Conservation (phyloP, 2,797 vertebrate species). For the Potorous gilbertii region DNA sequence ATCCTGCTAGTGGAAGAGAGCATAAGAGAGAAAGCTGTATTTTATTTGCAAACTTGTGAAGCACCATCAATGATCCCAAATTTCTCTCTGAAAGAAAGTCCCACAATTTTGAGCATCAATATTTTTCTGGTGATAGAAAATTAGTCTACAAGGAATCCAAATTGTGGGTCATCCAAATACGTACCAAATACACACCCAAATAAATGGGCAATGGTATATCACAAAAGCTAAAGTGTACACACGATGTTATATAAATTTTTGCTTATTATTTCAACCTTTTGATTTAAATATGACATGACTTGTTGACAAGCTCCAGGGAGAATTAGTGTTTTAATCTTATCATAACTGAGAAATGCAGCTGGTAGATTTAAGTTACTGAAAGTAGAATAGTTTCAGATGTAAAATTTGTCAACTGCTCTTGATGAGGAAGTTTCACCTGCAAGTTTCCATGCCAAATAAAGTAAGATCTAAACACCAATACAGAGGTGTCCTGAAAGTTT, state of each 20-base stretch:
- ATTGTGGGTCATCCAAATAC: background rate
- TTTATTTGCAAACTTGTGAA: background rate
- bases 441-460: constrained; percentile 19
- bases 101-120: background rate
- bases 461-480: background rate
- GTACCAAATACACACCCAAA: background rate
- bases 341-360: constrained; percentile 68
- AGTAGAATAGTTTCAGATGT: constrained; percentile 65
- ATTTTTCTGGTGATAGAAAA: background rate
- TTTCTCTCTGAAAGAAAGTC: background rate
- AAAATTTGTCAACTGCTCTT: constrained; percentile 50
- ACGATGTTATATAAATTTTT: background rate
- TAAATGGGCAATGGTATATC: background rate
- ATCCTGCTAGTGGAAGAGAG: background rate
- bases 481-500: background rate
- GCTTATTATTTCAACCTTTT: constrained; percentile 8
- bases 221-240: background rate
- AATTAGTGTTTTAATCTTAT: constrained; percentile 47
- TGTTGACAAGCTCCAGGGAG: background rate
- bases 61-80: background rate
- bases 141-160: background rate
- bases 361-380: constrained; percentile 58
- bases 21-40: background rate
- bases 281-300: background rate
- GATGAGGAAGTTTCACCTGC: constrained; percentile 64